Evolutionary conservation across 1,140 invertebrate genomes (phyloP).

Genomic region (Dendroctonus ponderosae): DNA sequence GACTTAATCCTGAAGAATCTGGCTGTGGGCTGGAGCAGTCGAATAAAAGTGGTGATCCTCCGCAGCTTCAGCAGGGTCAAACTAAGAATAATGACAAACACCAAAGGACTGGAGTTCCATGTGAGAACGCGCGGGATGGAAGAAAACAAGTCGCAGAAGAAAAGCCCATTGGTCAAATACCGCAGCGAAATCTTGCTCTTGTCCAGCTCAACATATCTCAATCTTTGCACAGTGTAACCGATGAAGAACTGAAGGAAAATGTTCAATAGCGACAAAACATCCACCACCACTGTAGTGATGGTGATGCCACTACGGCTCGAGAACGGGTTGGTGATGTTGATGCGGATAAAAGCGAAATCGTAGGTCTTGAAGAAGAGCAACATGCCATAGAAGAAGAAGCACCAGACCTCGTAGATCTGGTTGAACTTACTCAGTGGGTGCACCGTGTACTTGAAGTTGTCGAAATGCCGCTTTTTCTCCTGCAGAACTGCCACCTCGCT

Average conservation of each 20-base stretch:
- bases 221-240: slow-evolving; percentile 15
- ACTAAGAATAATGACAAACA: not conserved
- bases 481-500: slow-evolving; percentile 35
- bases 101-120: not conserved
- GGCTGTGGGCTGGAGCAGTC: slow-evolving; percentile 9
- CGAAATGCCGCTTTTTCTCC: slow-evolving; percentile 43
- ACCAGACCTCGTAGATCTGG: slow-evolving; percentile 28
- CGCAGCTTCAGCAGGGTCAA: slow-evolving; percentile 8
- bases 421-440: slow-evolving; percentile 39
- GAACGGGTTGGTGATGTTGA: not conserved
- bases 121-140: slow-evolving; percentile 8
- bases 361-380: slow-evolving; percentile 19
- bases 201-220: slow-evolving; percentile 12
- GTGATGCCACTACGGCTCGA: not conserved
- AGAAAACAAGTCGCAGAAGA: slow-evolving; percentile 16
- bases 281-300: not conserved
- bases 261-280: slow-evolving; percentile 14
- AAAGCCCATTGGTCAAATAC: slow-evolving; percentile 14
- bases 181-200: slow-evolving; percentile 12
- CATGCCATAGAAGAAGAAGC: slow-evolving; percentile 22
- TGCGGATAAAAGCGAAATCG: slow-evolving; percentile 19
- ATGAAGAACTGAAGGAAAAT: slow-evolving; percentile 28
- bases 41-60: slow-evolving; percentile 11
- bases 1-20: slow-evolving; percentile 13
- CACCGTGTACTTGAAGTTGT: slow-evolving; percentile 24